Evolutionary conservation across 2,797 vertebrate species (phyloP).

Genomic region (Cichlasoma orientale): DNA sequence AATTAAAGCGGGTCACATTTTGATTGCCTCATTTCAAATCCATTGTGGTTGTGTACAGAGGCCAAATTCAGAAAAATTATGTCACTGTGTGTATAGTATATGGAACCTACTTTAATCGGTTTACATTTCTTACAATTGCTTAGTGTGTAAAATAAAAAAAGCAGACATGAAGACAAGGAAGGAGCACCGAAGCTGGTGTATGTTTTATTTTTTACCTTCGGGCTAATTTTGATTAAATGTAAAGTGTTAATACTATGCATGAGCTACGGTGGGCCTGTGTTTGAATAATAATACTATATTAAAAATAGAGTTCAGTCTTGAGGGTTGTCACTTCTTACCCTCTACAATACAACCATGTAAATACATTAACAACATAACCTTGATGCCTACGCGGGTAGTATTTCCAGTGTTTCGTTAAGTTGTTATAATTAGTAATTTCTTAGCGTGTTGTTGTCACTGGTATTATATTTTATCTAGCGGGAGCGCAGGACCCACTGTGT

Average conservation of each 20-base stretch:
- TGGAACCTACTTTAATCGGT: background rate
- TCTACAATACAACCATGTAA: background rate
- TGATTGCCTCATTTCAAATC: background rate
- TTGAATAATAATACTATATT: background rate
- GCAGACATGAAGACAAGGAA: background rate
- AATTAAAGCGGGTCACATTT: background rate
- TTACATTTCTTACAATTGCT: background rate
- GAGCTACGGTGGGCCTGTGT: background rate
- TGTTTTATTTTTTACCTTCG: background rate
- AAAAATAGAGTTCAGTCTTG: background rate
- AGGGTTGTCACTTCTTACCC: background rate
- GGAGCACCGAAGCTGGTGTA: background rate
- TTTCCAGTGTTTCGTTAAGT: background rate
- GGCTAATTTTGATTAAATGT: slow-evolving; percentile 2
- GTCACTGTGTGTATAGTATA: background rate
- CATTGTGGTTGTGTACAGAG: background rate
- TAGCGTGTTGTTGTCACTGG: background rate
- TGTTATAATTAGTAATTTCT: background rate
- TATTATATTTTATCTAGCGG: slow-evolving; percentile 13
- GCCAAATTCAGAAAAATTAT: background rate
- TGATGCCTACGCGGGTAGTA: background rate
- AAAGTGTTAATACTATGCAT: background rate
- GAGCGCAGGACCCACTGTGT: background rate
- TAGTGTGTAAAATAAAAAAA: background rate
- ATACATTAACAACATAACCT: background rate